These are phyloP conservation scores for Xestoiulus laeticollis DNA, from an alignment of 2,888 invertebrate genomes.

Conservation along the genomic window DNA sequence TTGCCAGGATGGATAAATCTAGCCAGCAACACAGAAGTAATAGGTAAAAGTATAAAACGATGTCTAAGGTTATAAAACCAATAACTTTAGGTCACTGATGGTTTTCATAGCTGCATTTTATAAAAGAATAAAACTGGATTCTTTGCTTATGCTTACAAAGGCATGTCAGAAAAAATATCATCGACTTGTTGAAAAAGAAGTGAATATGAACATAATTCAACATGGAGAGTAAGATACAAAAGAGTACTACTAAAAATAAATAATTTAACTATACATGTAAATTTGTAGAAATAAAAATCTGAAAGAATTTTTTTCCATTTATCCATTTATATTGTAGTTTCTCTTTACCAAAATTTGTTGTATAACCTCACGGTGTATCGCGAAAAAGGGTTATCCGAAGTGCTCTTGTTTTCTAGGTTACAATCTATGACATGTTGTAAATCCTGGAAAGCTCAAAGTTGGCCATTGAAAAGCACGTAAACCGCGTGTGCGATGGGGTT, in stretches of 20 bases:
- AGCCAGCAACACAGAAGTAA: not conserved
- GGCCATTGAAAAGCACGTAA: constrained; percentile 9
- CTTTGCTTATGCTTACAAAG: not conserved
- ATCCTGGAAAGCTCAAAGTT: not conserved
- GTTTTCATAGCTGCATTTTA: not conserved
- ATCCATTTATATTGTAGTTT: too few relatives aligned
- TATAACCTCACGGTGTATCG: not conserved
- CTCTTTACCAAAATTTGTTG: not conserved
- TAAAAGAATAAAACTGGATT: not conserved
- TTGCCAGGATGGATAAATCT: not conserved
- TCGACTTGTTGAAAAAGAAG: too few relatives aligned
- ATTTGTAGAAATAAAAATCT: too few relatives aligned
- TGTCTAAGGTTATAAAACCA: not conserved
- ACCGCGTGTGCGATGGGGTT: not conserved
- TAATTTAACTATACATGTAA: too few relatives aligned
- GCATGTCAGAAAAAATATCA: too few relatives aligned
- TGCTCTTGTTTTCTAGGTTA: not conserved
- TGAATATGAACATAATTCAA: too few relatives aligned
- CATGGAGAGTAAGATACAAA: too few relatives aligned
- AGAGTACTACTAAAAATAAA: too few relatives aligned
- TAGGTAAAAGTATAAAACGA: not conserved
- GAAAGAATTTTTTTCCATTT: too few relatives aligned
- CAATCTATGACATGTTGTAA: not conserved
- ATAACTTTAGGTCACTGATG: not conserved
- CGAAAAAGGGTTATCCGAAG: not conserved